These are phyloP conservation scores for Lamprologus tigripictilis DNA, from an alignment of 2,113 vertebrate genomes.

Conservation along the genomic window DNA sequence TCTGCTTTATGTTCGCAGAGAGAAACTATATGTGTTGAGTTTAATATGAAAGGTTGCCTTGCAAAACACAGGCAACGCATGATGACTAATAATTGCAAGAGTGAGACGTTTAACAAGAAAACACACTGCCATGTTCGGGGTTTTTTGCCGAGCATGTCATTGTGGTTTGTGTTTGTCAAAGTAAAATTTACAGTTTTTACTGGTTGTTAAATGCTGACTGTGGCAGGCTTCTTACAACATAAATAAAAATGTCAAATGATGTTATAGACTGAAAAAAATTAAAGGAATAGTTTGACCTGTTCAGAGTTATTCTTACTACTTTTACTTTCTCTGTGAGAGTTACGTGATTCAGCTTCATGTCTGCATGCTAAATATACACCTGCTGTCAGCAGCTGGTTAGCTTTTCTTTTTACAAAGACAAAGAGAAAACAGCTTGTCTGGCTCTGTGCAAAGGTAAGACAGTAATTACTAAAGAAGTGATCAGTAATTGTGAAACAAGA, in stretches of 20 bases:
- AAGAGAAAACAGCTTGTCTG: background rate
- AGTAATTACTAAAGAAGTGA: background rate
- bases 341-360: background rate
- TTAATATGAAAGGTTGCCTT: background rate
- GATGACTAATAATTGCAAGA: background rate
- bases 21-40: background rate
- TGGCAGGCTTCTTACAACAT: background rate
- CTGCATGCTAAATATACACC: background rate
- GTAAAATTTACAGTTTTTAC: background rate
- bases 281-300: background rate
- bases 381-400: background rate
- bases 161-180: background rate
- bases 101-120: background rate
- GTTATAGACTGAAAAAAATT: background rate
- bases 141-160: background rate
- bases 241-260: background rate
- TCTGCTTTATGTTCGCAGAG: background rate
- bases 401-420: background rate
- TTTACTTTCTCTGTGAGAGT: background rate
- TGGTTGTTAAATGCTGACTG: background rate
- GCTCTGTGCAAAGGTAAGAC: background rate
- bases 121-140: background rate
- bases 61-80: background rate
- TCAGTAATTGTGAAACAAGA: background rate
- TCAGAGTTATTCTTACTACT: background rate